Percentiles rank a stretch among this genome's conserved stretches.
phyloP scores from a whole-genome alignment of 2,113 vertebrate species.

The Paedocypris sp. region DNA sequence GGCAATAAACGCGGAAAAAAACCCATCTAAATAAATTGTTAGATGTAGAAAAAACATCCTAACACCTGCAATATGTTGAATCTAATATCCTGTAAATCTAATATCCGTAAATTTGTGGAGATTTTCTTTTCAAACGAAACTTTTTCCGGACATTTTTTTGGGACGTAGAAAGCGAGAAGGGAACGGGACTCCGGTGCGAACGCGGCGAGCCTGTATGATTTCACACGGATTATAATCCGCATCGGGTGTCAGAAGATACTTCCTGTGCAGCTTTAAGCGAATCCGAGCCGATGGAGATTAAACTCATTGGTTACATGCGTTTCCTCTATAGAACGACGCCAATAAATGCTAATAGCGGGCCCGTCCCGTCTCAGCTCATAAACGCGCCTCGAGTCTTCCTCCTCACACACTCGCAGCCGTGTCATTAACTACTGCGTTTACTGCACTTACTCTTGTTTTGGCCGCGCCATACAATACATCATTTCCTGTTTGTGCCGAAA shows the following conservation, averaged over 20 bases:
- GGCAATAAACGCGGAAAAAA: too few species aligned
- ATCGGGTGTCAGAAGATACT: conserved; percentile 1
- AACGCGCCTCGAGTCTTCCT: conserved; percentile 22
- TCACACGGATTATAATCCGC: not conserved
- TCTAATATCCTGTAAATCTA: too few species aligned
- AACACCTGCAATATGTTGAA: too few species aligned
- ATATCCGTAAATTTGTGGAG: too few species aligned
- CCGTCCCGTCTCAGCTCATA: conserved; percentile 21
- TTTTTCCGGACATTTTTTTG: too few species aligned
- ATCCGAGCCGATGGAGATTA: conserved; percentile 8
- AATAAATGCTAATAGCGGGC: conserved; percentile 15
- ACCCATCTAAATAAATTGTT: too few species aligned
- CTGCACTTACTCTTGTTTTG: conserved; percentile 37
- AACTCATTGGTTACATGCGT: conserved; percentile 13
- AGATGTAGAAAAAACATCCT: too few species aligned
- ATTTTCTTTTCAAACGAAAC: too few species aligned
- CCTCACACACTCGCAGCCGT: conserved; percentile 24
- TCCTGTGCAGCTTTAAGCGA: not conserved
- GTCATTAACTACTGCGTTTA: conserved; percentile 47
- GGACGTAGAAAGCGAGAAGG: too few species aligned
- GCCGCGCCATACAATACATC: conserved; percentile 30
- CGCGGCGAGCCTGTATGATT: too few species aligned
- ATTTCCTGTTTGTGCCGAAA: conserved; percentile 28
- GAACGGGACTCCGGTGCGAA: too few species aligned
- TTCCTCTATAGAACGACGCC: not conserved